Conservation (phyloP, 2,797 vertebrate genomes). For the Melanotaenia boesemani region DNA sequence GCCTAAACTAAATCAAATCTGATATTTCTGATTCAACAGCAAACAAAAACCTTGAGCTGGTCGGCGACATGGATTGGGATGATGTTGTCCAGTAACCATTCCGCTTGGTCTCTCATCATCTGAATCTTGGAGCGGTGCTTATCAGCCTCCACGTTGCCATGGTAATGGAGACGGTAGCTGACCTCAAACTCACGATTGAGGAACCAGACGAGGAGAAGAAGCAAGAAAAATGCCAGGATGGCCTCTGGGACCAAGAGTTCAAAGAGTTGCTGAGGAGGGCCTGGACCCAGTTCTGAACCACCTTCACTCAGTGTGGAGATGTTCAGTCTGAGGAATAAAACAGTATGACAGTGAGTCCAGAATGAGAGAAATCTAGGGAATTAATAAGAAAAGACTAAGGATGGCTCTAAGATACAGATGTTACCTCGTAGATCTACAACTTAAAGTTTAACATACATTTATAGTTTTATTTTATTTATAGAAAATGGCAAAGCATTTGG, state of each 20-base stretch:
- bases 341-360: background rate
- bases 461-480: background rate
- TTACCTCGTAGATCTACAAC: background rate
- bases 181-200: conserved; percentile 98
- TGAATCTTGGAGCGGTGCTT: conserved; percentile 97
- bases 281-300: conserved; percentile 14
- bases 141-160: conserved; percentile 95
- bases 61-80: conserved; percentile 98
- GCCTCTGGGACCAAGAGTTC: conserved; percentile 88
- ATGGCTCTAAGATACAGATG: background rate
- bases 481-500: background rate
- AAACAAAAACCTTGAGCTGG: conserved; percentile 90
- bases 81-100: conserved; percentile 97
- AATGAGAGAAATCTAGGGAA: background rate
- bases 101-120: conserved; percentile 96
- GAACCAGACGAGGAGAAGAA: conserved; percentile 97
- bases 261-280: conserved; percentile 64
- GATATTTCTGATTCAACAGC: conserved; percentile 20
- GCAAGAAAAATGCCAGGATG: conserved; percentile 90
- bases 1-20: background rate
- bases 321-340: conserved; percentile 59
- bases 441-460: background rate
- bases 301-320: conserved; percentile 38
- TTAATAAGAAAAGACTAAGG: background rate
- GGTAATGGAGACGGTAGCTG: conserved; percentile 98